Base-by-base conservation (phyloP, 2,888 invertebrate genomes). In the Drosophila vallismaia region DNA sequence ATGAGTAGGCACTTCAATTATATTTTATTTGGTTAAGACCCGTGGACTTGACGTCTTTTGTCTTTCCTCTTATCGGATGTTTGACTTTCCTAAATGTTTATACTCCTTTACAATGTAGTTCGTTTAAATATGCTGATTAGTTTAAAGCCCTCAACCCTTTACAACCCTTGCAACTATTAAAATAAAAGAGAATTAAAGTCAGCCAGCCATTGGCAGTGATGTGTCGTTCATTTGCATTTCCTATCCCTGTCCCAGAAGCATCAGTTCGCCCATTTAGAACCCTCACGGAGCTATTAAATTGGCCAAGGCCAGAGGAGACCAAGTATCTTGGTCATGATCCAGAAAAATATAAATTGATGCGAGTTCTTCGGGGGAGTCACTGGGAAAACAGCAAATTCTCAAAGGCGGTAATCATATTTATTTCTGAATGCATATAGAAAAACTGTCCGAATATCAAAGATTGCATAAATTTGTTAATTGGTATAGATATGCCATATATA, bases 391-490 rank as follows among this genome's bases (percentile, higher is more conserved):
- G 19, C 19, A 2, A 19, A 78, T 77, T 81, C 75, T 70, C 67
- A 71, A 46, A n/a, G 44, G 4, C 12, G 24, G 12, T 33, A n/a
- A 29, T 28, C 31, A 10, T 54, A 40, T 42, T 12, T 38, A 56
- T 36, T 42, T 42, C 44, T 55, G 10, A 29, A 38, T 60, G 31
- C 12, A 29, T 3, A 19, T 10, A 40, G 36, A 44, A 68, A 56
- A 55, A 60, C 44, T 51, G 62, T 1, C 51, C 58, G 36, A 60
- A 45, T 51, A 57, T 54, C 49, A 55, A 60, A 52, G 70, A 57
- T 83, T 83, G 85, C 87, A 87, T 87, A 87, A 85, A 87, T 81
- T 76, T 69, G 73, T 82, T 81, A 87, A 87, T 87, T 85, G 75
- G 82, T 5, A 12, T 87, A 87, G 86, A 87, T 28, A 28, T 28